Base-by-base conservation (phyloP, 2,888 invertebrate species). In the Eupeodes luniger region DNA sequence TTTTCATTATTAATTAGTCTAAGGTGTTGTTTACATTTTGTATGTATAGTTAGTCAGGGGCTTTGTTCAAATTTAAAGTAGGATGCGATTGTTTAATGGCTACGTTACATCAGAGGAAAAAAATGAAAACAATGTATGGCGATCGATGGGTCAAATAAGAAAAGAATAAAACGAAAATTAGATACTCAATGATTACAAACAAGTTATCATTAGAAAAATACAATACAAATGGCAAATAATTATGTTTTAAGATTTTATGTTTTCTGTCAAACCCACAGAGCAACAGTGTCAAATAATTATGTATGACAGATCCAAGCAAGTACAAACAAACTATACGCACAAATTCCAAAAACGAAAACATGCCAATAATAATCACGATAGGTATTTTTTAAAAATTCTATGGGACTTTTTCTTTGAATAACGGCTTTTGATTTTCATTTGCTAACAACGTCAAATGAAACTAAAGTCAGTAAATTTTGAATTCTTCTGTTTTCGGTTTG, bases 381-480 rank as follows among this genome's bases (percentile, higher is more conserved):
- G 47, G 72, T 55, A 14, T 36, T 19, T 61, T 61, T 36, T 12
- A 10, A 11, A 57, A 57, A 27, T 14, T 27, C 27, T 57, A 27
- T 40, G 40, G 7, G 47, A 55, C 40, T 51, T 62, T 72, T 64
- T 55, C 51, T 36, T 57, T 36, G 53, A n/a, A 77, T 53, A 69
- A 79, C 91, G 92, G 92, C 92, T 91, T 93, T 92, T 90, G 90
- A 92, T 92, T 92, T 93, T 92, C 91, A 93, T 93, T 93, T 93
- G 93, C 92, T 91, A 91, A 85, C 92, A 90, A 81, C 82, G 93
- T 93, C 93, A 93, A 93, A 93, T 93, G 92, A 93, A 93, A 92
- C 91, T 91, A 92, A 93, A 93, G 93, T 92, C 93, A 70, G 77
- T 62, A 74, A 88, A 81, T 87, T 87, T 84, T 87, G 85, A 87